Conservation (phyloP, 92 coral and sea anemone species). For the Micromussa lordhowensis region DNA sequence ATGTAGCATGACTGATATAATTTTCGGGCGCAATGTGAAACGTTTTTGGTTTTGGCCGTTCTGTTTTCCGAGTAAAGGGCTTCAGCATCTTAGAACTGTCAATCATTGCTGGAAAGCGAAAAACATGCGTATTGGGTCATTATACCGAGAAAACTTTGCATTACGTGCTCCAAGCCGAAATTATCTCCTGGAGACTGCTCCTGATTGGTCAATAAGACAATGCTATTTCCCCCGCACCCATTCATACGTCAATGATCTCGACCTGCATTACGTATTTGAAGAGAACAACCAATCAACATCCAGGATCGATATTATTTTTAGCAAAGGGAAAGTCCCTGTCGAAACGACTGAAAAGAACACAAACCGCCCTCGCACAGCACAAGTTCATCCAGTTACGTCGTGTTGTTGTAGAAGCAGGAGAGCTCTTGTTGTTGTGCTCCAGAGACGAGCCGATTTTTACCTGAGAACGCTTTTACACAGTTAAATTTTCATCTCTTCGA, state of each 20-base stretch:
- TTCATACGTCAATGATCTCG: neutral
- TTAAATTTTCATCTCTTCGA: neutral
- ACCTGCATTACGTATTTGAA: neutral
- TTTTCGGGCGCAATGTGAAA: neutral
- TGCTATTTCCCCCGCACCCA: constrained; percentile 48
- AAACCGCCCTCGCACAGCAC: neutral
- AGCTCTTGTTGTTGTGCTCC: neutral
- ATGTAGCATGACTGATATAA: neutral
- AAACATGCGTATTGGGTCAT: neutral
- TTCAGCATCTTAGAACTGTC: neutral
- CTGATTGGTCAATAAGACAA: constrained; percentile 18
- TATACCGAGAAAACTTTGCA: constrained; percentile 2
- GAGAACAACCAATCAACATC: constrained; percentile 14
- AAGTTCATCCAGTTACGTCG: neutral
- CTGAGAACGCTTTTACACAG: neutral
- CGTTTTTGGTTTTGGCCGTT: neutral
- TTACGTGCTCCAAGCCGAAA: neutral
- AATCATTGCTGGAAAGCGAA: constrained; percentile 1
- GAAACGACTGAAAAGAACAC: neutral
- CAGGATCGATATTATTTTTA: constrained; percentile 4
- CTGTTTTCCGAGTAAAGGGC: neutral
- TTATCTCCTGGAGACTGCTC: neutral
- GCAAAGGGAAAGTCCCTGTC: constrained; percentile 10
- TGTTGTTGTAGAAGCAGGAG: neutral
- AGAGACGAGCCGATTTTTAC: neutral